Evolutionary conservation across 2,888 invertebrate species (phyloP), one percentile per base, ranked within the genome.

Genomic region (Plagodis pulveraria): DNA sequence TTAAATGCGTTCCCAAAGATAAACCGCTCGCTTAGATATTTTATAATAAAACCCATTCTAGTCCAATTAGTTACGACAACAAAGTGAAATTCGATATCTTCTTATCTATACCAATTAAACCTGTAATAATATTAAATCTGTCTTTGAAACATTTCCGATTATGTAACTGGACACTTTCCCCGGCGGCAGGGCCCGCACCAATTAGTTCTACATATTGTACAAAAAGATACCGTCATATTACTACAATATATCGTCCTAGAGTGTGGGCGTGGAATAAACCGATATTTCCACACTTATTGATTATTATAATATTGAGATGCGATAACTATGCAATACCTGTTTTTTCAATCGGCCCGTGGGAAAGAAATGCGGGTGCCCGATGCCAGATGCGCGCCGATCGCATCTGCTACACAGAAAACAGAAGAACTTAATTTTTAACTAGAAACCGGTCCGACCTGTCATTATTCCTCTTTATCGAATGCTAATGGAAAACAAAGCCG

Each of bases 331-430:
- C 72, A 66, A 74, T 73, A 77, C 80, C 71, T 67, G 76, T 75
- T 80, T 82, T 83, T 81, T 77, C 80, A 80, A 81, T 81, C 73
- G 72, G 66, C 54, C 77, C 88, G 89, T 89, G 89, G 87, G 89
- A 89, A 89, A 81, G 82, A 78, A 83, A 86, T 85, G 84, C 71
- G 66, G 77, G 64, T 62, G 71, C 69, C 69, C 63, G 50, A 41
- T 54, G 22, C 66, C 74, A 76, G 72, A 77, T 78, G 78, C 77
- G 73, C 69, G 75, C 73, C 73, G 74, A 77, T 76, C 76, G 71
- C 82, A 82, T 83, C 80, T 83, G 81, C 76, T 74, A 74, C 73
- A 74, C 77, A 77, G 75, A 80, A 84, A 77, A 81, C 77, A 77
- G 75, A 80, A 84, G 77, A 81, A 82, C 76, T 81, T 77, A 79